Evolutionary conservation across 2,113 vertebrate species (phyloP), one percentile per base, ranked within the genome.

Genomic region (Lutjanus erythropterus): DNA sequence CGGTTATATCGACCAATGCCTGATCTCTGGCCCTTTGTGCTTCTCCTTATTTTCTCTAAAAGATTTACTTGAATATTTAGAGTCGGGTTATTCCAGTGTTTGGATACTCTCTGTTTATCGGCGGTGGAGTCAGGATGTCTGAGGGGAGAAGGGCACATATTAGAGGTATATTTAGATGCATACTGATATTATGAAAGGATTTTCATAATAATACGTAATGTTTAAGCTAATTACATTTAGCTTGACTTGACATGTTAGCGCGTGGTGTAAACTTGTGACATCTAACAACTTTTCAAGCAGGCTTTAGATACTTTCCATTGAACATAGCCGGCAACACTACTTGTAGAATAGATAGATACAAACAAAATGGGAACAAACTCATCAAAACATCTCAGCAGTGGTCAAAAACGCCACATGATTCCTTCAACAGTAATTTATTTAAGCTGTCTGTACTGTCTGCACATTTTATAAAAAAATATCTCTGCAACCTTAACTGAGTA

Each of bases 391-490:
- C 49, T 23, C 5, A 9, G 7, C 14, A 49, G 23, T 74, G 14
- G 37, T 65, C 37, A 67, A 47, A 66, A 35, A 19, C 39, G 21
- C 31, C 11, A 27, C n/a, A 5, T 21, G 73, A 6, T 49, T 29
- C 37, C 23, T 44, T 33, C 9, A 31, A 12, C 8, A 64, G 19
- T 9, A 8, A 65, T 53, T 49, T 5, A 46, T 52, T 52, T 25
- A 69, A 42, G 50, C 7, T 15, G 14, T 21, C 14, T 41, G 19
- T 64, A n/a, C 44, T 75, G 23, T 23, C 2, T 25, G 9, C 12
- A 35, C 21, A 60, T 10, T 16, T 72, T 44, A 19, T 73, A 39
- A 41, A 61, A 72, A 16, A 16, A 52, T 2, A 55, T 72, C 31
- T 56, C 15, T 55, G n/a, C 29, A 47, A 58, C 23, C 6, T 31